Conservation (phyloP, 2,888 invertebrate species). For the Teleiodes luculella region DNA sequence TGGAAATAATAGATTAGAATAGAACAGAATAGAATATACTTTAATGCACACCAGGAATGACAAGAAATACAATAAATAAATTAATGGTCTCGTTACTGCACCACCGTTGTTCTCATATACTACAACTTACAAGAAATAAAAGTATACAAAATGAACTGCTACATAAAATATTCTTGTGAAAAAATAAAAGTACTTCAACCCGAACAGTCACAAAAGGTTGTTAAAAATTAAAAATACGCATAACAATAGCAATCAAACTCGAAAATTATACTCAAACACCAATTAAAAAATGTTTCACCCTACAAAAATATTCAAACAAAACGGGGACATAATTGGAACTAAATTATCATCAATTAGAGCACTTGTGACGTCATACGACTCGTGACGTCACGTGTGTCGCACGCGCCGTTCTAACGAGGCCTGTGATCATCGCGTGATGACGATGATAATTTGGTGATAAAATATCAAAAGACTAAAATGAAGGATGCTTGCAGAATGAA, state of each 20-base stretch:
- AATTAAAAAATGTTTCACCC: slow-evolving; percentile 38
- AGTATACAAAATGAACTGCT: background rate
- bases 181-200: background rate
- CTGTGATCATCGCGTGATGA: slow-evolving; percentile 38
- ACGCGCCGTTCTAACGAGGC: slow-evolving; percentile 58
- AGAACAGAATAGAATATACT: too few relatives aligned
- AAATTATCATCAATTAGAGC: slow-evolving; percentile 66
- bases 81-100: too few relatives aligned
- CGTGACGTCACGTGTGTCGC: slow-evolving; percentile 39
- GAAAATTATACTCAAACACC: slow-evolving; percentile 27
- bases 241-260: slow-evolving; percentile 10
- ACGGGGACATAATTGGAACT: slow-evolving; percentile 29
- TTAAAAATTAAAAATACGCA: background rate
- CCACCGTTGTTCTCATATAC: too few relatives aligned
- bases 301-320: slow-evolving; percentile 24
- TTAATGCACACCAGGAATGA: too few relatives aligned
- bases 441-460: slow-evolving; percentile 36
- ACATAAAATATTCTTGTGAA: background rate
- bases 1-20: too few relatives aligned
- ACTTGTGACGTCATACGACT: slow-evolving; percentile 30
- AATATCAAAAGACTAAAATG: slow-evolving; percentile 28
- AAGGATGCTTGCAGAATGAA: background rate
- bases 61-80: too few relatives aligned
- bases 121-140: too few relatives aligned
- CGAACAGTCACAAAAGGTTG: background rate